Conservation (phyloP, 1,140 invertebrate genomes). For the Akabosia matsudoensis region DNA sequence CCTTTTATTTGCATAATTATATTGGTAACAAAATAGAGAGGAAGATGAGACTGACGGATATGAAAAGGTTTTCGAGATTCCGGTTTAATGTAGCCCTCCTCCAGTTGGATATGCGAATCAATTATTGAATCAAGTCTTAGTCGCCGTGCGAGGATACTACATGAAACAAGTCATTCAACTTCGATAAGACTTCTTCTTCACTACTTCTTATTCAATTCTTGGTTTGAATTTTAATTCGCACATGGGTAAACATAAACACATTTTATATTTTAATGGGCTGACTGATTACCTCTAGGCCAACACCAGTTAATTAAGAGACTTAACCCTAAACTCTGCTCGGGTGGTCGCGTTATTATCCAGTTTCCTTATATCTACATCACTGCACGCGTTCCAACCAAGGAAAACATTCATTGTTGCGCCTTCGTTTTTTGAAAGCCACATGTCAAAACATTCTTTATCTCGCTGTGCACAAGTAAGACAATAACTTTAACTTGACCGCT, state of each 20-base stretch:
- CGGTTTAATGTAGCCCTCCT: no score
- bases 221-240: background rate
- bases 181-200: background rate
- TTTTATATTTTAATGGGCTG: conserved; percentile 16
- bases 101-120: no score
- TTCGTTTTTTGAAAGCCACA: background rate
- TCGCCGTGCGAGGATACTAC: no score
- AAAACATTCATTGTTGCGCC: background rate
- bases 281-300: conserved; percentile 14
- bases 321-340: background rate
- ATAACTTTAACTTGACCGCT: no score
- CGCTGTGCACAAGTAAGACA: no score
- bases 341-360: conserved; percentile 11
- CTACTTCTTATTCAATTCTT: background rate
- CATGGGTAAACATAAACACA: conserved; percentile 13
- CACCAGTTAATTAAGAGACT: conserved; percentile 16
- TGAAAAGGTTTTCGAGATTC: no score
- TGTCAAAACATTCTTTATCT: no score
- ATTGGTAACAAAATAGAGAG: background rate
- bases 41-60: background rate
- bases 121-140: no score
- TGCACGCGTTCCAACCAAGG: background rate
- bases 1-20: conserved; percentile 9
- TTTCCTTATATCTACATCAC: conserved; percentile 5
- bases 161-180: background rate